phyloP scores from a whole-genome alignment of 2,888 invertebrate species.

The Orthosia gothica region DNA sequence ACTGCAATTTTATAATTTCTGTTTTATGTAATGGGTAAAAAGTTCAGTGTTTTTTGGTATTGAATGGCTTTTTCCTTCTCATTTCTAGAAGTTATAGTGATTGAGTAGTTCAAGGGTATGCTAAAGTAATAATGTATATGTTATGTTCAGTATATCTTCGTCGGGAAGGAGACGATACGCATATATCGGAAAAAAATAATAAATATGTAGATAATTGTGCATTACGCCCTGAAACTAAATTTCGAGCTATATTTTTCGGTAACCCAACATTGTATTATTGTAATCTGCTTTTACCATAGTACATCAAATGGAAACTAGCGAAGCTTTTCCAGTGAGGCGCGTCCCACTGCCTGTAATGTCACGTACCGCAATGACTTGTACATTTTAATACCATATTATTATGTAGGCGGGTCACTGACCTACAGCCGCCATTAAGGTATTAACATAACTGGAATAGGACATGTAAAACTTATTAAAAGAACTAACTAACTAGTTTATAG shows the following conservation, averaged over 20 bases:
- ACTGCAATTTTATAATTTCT: not conserved
- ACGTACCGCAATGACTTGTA: not conserved
- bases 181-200: no score
- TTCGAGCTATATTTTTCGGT: no score
- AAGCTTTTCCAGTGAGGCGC: not conserved
- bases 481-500: no score
- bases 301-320: not conserved
- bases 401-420: slow-evolving; percentile 17
- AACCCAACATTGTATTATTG: no score
- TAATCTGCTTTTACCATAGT: not conserved
- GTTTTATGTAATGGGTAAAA: not conserved
- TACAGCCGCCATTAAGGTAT: not conserved
- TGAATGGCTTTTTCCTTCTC: no score
- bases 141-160: no score
- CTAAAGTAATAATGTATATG: no score
- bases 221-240: not conserved
- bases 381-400: slow-evolving; percentile 1
- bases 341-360: not conserved
- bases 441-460: not conserved
- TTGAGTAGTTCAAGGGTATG: no score
- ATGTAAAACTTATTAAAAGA: not conserved
- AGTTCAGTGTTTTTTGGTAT: not conserved
- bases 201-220: no score
- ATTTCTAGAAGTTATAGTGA: no score
- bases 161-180: no score